Base-by-base conservation (phyloP, 2,113 vertebrate genomes). In the Natator depressus region DNA sequence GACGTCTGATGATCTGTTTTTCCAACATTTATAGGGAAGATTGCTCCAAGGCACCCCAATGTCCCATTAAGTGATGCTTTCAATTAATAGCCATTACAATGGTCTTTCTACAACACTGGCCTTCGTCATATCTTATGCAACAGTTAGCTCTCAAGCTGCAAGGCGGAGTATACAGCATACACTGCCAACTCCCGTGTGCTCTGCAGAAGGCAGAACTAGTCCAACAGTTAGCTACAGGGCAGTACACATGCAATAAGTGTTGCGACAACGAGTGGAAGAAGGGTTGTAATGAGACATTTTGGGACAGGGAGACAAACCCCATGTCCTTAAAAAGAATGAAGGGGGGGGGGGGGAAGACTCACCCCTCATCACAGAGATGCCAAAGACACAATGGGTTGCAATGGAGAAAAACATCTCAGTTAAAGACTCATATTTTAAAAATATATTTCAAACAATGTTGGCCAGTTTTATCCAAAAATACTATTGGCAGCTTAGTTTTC, bases 111-210 rank as follows among this genome's bases (percentile, higher is more conserved):
- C 54, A 38, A 10, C 0, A 9, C n/a, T 72, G 72, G 57, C 80
- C 1, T 1, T 53, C 2, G 0, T 59, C 0, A 0, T 46, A 13
- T 49, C 82, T 95, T 59, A 54, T 4, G 17, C 88, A 93, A 95
- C 0, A 4, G 50, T 42, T 1, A 0, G 0, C 54, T 84, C 86
- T 85, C 91, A 82, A 82, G 69, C 81, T 82, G 84, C 1, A 1
- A 87, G 80, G 55, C 6, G 0, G 38, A 93, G 59, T 0, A 0
- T 0, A 0, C 46, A 19, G 83, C 35, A 27, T 14, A 27, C 10
- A 5, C 5, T 29, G 25, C 24, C 75, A 78, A 8, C 75, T 47
- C 29, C 8, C 0, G 13, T 0, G 0, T 3, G 29, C 2, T 46
- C 5, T 4, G 38, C 25, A 0, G 22, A 89, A 0, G 1, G 76